These are phyloP conservation scores for Amia ocellicauda DNA, from an alignment of 2,113 vertebrate genomes.

Conservation along the genomic window DNA sequence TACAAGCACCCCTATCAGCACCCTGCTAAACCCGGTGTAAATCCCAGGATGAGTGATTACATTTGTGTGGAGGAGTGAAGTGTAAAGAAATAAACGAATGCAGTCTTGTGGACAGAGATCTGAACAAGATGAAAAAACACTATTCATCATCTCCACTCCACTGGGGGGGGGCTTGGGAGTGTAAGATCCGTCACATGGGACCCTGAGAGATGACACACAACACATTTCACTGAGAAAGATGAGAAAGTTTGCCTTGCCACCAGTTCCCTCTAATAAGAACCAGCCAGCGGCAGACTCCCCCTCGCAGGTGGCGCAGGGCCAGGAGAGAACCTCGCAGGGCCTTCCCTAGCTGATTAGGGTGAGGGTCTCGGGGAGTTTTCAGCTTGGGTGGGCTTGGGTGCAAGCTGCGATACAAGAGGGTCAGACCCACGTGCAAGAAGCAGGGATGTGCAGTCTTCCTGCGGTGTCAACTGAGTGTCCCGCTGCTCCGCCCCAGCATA, in stretches of 20 bases:
- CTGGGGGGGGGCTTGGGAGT: slow-evolving; percentile 23
- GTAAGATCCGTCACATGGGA: slow-evolving; percentile 41
- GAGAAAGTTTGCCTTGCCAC: too few species aligned
- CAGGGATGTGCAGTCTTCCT: too few species aligned
- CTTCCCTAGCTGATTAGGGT: too few species aligned
- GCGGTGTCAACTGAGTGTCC: too few species aligned
- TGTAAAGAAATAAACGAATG: slow-evolving; percentile 32
- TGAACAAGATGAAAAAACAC: slow-evolving; percentile 27
- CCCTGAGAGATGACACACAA: slow-evolving; percentile 46
- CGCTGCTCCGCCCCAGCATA: too few species aligned
- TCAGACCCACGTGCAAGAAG: too few species aligned
- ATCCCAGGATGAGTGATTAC: slow-evolving; percentile 15
- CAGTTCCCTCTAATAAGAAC: slow-evolving; percentile 50
- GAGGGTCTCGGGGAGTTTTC: too few species aligned
- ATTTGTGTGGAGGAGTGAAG: slow-evolving; percentile 18
- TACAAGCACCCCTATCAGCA: background rate
- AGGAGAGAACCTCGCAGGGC: too few species aligned
- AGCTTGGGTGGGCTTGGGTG: too few species aligned
- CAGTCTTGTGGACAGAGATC: slow-evolving; percentile 9
- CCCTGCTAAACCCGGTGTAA: background rate
- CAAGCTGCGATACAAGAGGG: too few species aligned
- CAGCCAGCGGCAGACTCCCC: slow-evolving; percentile 34
- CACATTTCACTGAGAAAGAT: slow-evolving; percentile 51
- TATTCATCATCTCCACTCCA: slow-evolving; percentile 34
- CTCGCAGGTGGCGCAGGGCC: too few species aligned